Base-by-base conservation (phyloP, 2,113 vertebrate species). In the Acanthochromis polyacanthus region DNA sequence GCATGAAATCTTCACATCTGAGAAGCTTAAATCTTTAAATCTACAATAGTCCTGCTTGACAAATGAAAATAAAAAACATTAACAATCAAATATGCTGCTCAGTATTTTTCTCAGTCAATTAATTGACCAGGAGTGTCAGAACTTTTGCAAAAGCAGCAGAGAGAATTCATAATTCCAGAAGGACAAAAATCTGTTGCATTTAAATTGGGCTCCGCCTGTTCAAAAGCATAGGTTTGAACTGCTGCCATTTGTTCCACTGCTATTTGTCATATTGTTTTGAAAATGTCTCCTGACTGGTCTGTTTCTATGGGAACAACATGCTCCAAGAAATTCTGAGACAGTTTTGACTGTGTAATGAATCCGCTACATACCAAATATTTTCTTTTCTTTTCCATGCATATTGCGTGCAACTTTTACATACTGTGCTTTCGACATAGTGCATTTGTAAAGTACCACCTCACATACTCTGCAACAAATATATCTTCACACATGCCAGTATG, bases 251-350 rank as follows among this genome's bases (percentile, higher is more conserved):
- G 11, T 62, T 51, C 23, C 19, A 23, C 7, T 45, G 45, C 57
- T 32, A 25, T 61, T 65, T 74, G 45, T 57, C 57, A 58, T 30
- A 28, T 62, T 72, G 19, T 64, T 63, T 69, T 16, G 7, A 62
- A 69, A 75, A 53, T 55, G 63, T 56, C 40, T 46, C 28, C 25
- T 40, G 12, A 28, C 9, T 9, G 17, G 3, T 52, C 59, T 62
- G 77, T 74, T 74, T n/a, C 59, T 28, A 64, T 75, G 46, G 69
- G 17, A 70, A 69, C 59, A 51, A 56, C 23, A 40, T 10, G 14
- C 19, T 4, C 1, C 36, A 52, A 52, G 23, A 50, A 60, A 57
- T 20, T 17, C 28, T 25, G 51, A 48, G 17, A 48, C 46, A 2
- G 46, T 48, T 48, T 25, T 52, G 16, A 53, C 12, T 48, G 16